Base-by-base conservation (phyloP, 2,797 vertebrate species). In the Morelia viridis region DNA sequence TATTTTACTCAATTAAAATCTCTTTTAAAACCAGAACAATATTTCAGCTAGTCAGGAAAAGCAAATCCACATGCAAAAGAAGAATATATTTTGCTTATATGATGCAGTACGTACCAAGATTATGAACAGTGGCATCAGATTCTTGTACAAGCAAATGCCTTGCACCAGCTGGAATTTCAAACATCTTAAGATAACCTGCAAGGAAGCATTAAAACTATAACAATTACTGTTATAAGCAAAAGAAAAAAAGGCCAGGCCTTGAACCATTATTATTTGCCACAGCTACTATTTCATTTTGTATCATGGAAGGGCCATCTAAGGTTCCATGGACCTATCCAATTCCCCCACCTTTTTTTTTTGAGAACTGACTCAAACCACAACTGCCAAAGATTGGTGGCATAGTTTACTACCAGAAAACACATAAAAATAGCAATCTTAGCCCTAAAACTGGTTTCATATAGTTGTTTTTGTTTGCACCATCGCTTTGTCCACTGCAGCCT, bases 101-200 rank as follows among this genome's bases (percentile, higher is more conserved):
- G 89, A 53, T 26, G 28, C 31, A 56, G 57, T 31, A 95, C 97
- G 96, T 97, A 99, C 99, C 99, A 2, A 99, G 97, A 94, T 97
- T 97, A 96, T 99, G 99, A 88, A 97, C 91, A 5, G 98, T 98
- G 88, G 98, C 94, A 15, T 98, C 98, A 5, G 98, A 97, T 96
- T 99, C 99, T 96, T 99, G 99, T 96, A 99, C 98, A 89, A 99
- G 98, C 88, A 99, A 97, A 96, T 99, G 99, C 93, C 99, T 98
- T 1, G 99, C 99, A 94, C 99, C 99, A 94, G 97, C 95, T 11
- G 99, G 99, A 95, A 99, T 98, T 97, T 99, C 99, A 95, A 99
- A 98, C 97, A 99, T 98, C 97, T 98, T 99, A 93, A 99, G 96
- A 90, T 98, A 98, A 93, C 99, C 99, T 99, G 93, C 83, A 85